Conservation (phyloP, 2,888 invertebrate species). For the Drosophila mercatorum region DNA sequence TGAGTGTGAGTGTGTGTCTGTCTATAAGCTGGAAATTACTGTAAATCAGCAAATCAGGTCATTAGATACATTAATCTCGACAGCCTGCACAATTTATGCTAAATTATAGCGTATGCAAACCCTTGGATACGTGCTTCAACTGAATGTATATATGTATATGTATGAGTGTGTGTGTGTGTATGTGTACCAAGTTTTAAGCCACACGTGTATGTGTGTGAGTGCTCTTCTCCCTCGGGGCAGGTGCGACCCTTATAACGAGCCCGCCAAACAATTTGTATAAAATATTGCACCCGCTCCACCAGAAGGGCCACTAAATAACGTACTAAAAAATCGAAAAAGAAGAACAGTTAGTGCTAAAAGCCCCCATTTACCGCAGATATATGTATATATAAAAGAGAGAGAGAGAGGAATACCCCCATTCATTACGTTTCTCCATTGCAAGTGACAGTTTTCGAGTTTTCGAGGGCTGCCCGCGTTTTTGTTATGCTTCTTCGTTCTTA, state of each 20-base stretch:
- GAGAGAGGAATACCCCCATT: not conserved
- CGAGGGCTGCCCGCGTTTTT: not conserved
- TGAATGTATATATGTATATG: not conserved
- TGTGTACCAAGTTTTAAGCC: slow-evolving; percentile 7
- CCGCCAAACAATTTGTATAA: slow-evolving; percentile 70
- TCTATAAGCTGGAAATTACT: slow-evolving; percentile 76
- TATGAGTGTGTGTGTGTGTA: slow-evolving; percentile 13
- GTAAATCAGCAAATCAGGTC: slow-evolving; percentile 81
- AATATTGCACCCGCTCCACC: slow-evolving; percentile 72
- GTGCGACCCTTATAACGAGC: slow-evolving; percentile 73
- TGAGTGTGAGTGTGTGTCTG: slow-evolving; percentile 23
- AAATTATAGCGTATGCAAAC: slow-evolving; percentile 70
- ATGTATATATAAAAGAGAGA: not conserved
- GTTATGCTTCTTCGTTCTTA: slow-evolving; percentile 1
- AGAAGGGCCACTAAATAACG: slow-evolving; percentile 53
- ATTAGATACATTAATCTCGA: slow-evolving; percentile 82
- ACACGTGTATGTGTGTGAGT: slow-evolving; percentile 13
- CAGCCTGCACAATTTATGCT: slow-evolving; percentile 78
- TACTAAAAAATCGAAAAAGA: slow-evolving; percentile 14
- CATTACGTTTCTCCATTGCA: slow-evolving; percentile 28
- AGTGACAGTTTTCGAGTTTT: slow-evolving; percentile 49
- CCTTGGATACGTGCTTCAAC: slow-evolving; percentile 44
- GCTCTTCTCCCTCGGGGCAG: slow-evolving; percentile 44
- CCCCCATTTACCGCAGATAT: slow-evolving; percentile 43
- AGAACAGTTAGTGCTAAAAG: slow-evolving; percentile 40